A percentile compares a stretch with the other conserved stretches of the same genome.
Evolutionary conservation across 2,888 invertebrate genomes (phyloP).

Genomic region (Eupithecia centaureata): DNA sequence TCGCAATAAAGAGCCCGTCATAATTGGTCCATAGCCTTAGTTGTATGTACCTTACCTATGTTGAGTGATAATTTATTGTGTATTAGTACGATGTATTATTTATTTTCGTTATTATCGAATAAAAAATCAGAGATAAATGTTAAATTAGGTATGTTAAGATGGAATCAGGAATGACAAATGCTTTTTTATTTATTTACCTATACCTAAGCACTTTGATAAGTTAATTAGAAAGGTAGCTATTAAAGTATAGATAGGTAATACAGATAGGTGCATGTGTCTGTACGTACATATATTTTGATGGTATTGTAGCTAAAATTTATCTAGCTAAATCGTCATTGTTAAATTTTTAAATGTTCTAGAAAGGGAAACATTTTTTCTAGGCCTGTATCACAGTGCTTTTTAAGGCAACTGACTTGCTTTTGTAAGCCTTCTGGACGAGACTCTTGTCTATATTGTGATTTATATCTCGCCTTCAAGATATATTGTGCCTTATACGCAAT

Average conservation of each 20-base stretch:
- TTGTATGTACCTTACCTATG: not conserved
- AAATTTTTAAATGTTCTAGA: no score
- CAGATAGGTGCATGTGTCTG: not conserved
- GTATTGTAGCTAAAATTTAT: not conserved
- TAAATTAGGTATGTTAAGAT: not conserved
- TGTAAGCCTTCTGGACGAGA: not conserved
- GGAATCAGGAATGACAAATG: not conserved
- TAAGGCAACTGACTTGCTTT: not conserved
- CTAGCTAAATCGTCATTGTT: no score
- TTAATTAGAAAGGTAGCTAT: not conserved
- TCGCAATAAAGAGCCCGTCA: not conserved
- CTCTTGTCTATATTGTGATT: not conserved
- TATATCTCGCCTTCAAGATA: constrained; percentile 7
- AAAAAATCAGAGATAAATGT: not conserved
- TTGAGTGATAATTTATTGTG: not conserved
- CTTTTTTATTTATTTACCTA: not conserved
- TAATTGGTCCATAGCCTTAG: not conserved
- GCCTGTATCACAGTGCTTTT: not conserved
- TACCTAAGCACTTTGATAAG: not conserved
- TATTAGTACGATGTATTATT: not conserved
- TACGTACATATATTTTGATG: not conserved
- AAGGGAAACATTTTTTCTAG: not conserved
- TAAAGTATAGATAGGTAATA: not conserved
- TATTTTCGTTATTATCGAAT: not conserved
- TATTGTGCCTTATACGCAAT: constrained; percentile 7